phyloP scores from a whole-genome alignment of 2,797 vertebrate species.

The Aldrovandia affinis region DNA sequence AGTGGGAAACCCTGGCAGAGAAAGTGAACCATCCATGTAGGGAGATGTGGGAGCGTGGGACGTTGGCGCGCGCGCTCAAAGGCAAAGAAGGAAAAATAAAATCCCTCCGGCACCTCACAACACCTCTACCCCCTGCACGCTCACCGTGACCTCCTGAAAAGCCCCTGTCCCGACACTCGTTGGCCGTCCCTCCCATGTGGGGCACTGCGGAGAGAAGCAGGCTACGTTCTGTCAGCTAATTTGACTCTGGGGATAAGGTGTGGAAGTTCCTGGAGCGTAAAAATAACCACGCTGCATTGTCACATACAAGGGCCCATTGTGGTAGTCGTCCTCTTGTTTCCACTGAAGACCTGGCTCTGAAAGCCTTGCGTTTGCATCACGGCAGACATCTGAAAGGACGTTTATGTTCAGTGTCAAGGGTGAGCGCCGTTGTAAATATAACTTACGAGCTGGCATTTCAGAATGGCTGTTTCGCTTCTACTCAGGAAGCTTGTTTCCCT shows the following conservation, averaged over 20 bases:
- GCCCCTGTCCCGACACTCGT: not conserved
- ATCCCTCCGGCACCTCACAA: not conserved
- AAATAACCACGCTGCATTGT: constrained; percentile 47
- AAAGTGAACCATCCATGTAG: not conserved
- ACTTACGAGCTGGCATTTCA: too few relatives aligned
- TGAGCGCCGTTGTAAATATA: too few relatives aligned
- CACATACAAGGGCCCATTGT: constrained; percentile 30
- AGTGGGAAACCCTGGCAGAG: not conserved
- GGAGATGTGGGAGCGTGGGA: not conserved
- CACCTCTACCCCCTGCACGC: not conserved
- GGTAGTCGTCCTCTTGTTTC: not conserved
- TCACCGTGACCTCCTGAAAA: not conserved
- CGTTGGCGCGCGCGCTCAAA: not conserved
- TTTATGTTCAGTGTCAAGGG: not conserved
- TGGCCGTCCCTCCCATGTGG: not conserved
- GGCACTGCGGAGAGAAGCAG: not conserved
- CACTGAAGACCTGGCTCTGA: constrained; percentile 13
- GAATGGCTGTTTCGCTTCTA: too few relatives aligned
- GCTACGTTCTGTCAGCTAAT: not conserved
- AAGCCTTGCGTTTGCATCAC: not conserved
- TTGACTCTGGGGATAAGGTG: constrained; percentile 41
- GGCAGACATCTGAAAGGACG: not conserved
- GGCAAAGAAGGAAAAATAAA: not conserved
- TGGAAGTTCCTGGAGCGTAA: constrained; percentile 61
- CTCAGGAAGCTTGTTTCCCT: too few relatives aligned